These are phyloP conservation scores for Meandrina meandrites DNA, from an alignment of 92 coral and sea anemone species.

Conservation along the genomic window DNA sequence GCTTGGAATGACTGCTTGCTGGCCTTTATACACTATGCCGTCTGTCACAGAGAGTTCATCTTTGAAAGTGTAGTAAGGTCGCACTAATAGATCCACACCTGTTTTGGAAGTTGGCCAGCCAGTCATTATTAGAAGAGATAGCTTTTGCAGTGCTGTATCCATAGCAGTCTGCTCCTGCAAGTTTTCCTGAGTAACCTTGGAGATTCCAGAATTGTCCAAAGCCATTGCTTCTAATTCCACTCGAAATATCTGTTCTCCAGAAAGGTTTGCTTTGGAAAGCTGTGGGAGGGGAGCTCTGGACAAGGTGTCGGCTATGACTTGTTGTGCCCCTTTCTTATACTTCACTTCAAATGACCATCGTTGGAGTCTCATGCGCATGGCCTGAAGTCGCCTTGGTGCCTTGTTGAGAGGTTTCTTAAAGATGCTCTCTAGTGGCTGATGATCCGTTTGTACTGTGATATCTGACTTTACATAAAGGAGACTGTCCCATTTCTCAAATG, in stretches of 20 bases:
- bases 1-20: constrained; percentile 33
- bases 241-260: too few species aligned
- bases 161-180: constrained; percentile 31
- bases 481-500: constrained; percentile 42
- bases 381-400: constrained; percentile 27
- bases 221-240: too few species aligned
- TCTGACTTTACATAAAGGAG: too few species aligned
- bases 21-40: constrained; percentile 62
- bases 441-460: too few species aligned
- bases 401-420: constrained; percentile 26
- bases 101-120: constrained; percentile 36
- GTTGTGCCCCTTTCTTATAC: constrained; percentile 27
- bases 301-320: constrained; percentile 17
- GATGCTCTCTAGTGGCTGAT: constrained; percentile 36
- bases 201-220: constrained; percentile 38
- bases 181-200: constrained; percentile 34
- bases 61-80: constrained; percentile 21
- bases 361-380: constrained; percentile 25
- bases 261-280: constrained; percentile 16
- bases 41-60: too few species aligned
- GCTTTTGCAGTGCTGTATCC: constrained; percentile 26
- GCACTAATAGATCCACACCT: constrained; percentile 25
- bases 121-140: constrained; percentile 8
- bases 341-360: constrained; percentile 28
- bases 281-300: constrained; percentile 33